Base-by-base conservation (phyloP, 2,888 invertebrate genomes). In the Sycophila texana region DNA sequence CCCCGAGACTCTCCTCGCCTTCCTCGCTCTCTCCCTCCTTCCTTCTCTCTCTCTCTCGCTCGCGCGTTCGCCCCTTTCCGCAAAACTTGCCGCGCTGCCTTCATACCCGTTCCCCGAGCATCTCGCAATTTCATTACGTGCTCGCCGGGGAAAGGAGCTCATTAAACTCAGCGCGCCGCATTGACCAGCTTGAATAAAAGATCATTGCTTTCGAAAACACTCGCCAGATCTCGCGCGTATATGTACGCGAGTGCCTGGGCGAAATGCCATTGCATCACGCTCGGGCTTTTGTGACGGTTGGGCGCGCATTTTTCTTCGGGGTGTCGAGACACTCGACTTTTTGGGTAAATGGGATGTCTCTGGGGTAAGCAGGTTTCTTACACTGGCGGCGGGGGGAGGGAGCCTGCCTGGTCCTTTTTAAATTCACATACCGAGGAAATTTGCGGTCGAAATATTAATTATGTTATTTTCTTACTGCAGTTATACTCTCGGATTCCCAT, bases 41-140 rank as follows among this genome's bases (percentile, higher is more conserved):
- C 26, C 18, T 51, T 10, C 49, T 18, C 16, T 22, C 22, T 74
- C 26, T 51, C 66, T 79, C 73, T 81, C 20, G 70, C 66, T 76
- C 51, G 51, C 68, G 53, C 39, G 68, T 55, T 26, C 55, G 39
- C 39, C 58, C 58, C 57, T 47, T 58, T 58, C 70, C 70, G 58
- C 58, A 71, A 71, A 71, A 71, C 70, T 71, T 71, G 58, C 39
- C 39, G 39, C 67, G 70, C 61, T 70, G 60, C 57, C 70, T 79
- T 58, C 13, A 70, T 60, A 47, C 67, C 20, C 30, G 47, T 49
- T 51, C 55, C 63, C 30, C 68, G 39, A 39, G 61, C 65, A 63
- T 49, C 66, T 47, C 75, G 67, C 74, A 79, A 70, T 79, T 79
- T 79, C 79, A 79, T 79, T 79, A 79, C 70, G 63, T 39, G 18